Conservation (phyloP, 2,888 invertebrate species). For the Agrotis clavis region DNA sequence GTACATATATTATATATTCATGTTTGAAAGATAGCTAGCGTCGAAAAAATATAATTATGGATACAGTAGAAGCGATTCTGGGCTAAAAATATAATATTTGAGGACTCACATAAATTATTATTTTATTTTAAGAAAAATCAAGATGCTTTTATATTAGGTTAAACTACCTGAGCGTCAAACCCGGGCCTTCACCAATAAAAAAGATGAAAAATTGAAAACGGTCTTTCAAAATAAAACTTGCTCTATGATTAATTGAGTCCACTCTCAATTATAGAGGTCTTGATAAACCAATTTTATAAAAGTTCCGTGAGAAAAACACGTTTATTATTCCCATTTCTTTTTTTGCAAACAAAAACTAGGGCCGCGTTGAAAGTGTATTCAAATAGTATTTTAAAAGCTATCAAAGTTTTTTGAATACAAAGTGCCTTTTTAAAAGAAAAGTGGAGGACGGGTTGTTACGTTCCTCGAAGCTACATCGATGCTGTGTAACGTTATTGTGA, state of each 20-base stretch:
- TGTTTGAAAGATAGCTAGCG: no score
- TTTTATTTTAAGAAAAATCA: no score
- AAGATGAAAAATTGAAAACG: constrained; percentile 5
- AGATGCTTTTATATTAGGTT: not conserved
- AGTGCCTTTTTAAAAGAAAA: constrained; percentile 53
- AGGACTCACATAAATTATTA: no score
- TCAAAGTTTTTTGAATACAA: constrained; percentile 65
- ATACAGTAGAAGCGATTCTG: no score
- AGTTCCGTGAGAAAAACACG: not conserved
- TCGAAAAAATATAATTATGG: no score
- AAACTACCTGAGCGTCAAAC: not conserved
- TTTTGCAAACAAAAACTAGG: constrained; percentile 17
- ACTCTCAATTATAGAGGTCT: not conserved
- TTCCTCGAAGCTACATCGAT: constrained; percentile 7
- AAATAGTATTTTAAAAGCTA: constrained; percentile 55
- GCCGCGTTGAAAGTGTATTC: constrained; percentile 36
- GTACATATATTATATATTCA: no score
- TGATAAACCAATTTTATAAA: not conserved
- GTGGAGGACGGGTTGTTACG: constrained; percentile 14
- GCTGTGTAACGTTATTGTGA: not conserved
- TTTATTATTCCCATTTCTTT: constrained; percentile 1
- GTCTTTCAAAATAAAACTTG: constrained; percentile 7
- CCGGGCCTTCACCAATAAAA: not conserved
- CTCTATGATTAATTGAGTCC: constrained; percentile 23
- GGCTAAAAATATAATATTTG: no score